These are phyloP conservation scores for Tenualosa thibaudeaui DNA, from an alignment of 2,797 vertebrate genomes.

Conservation along the genomic window DNA sequence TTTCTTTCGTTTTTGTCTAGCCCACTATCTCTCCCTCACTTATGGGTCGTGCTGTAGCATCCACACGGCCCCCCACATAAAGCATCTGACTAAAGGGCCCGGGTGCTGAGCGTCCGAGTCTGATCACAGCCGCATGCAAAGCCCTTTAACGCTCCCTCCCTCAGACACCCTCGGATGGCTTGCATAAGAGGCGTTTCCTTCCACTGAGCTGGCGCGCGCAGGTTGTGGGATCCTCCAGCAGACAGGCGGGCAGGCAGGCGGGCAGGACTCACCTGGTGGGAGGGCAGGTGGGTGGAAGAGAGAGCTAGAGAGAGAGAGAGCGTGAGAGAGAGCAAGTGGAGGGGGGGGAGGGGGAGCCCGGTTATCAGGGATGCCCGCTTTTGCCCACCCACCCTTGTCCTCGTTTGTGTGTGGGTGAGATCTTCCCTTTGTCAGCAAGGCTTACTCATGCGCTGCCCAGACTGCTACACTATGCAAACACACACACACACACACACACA, in stretches of 20 bases:
- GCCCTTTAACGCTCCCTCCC: not conserved
- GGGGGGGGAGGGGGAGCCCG: not conserved
- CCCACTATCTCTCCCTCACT: not conserved
- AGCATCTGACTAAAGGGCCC: not conserved
- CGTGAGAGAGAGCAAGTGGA: not conserved
- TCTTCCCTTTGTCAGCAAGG: conserved; percentile 78
- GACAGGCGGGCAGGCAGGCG: not conserved
- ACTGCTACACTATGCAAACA: conserved; percentile 26
- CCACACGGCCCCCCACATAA: conserved; percentile 27
- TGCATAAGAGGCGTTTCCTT: conserved; percentile 38
- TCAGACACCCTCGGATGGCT: conserved; percentile 28
- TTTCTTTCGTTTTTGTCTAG: not conserved
- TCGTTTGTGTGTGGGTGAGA: conserved; percentile 72
- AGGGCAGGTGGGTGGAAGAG: conserved; percentile 64
- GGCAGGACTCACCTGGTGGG: conserved; percentile 69
- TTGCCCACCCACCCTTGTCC: conserved; percentile 72
- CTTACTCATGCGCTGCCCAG: conserved; percentile 72
- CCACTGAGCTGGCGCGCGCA: conserved; percentile 48
- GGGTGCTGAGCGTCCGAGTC: not conserved
- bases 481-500: conserved; percentile 2
- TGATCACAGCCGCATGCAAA: not conserved
- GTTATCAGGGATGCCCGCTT: conserved; percentile 76
- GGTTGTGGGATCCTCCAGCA: conserved; percentile 62
- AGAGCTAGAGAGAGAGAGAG: not conserved
- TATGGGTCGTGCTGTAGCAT: not conserved